phyloP scores from a whole-genome alignment of 2,888 invertebrate species.

The Napeogenes sylphis region DNA sequence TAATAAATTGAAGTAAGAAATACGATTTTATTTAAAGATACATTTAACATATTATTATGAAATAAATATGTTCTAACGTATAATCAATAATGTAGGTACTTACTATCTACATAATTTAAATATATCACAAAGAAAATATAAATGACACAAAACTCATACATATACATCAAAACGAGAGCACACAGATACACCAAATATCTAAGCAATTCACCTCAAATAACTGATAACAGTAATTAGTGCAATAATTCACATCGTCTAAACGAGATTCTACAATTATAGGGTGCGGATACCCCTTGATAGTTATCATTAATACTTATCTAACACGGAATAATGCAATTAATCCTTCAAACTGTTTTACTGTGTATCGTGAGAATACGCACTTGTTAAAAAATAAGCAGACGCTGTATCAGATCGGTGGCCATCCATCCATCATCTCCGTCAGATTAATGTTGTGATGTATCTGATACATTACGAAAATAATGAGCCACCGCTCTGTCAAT shows the following conservation, averaged over 20 bases:
- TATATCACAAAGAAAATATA: neutral
- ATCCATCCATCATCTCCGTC: constrained; percentile 68
- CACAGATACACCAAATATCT: neutral
- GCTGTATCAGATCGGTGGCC: constrained; percentile 39
- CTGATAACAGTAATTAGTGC: constrained; percentile 48
- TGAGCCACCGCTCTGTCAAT: constrained; percentile 22
- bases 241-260: constrained; percentile 62
- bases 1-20: too few relatives aligned
- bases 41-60: too few relatives aligned
- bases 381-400: constrained; percentile 66
- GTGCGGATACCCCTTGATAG: constrained; percentile 57
- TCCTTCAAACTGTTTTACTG: constrained; percentile 64
- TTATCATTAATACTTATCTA: constrained; percentile 67
- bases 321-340: constrained; percentile 75
- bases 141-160: neutral
- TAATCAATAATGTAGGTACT: too few relatives aligned
- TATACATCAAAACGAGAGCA: neutral
- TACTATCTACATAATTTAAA: too few relatives aligned
- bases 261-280: constrained; percentile 70
- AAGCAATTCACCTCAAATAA: constrained; percentile 4
- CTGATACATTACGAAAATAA: constrained; percentile 45
- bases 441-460: constrained; percentile 68
- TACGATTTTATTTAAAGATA: too few relatives aligned
- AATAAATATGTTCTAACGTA: too few relatives aligned
- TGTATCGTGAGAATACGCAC: constrained; percentile 65